Conservation (phyloP, 2,113 vertebrate species). For the Microtus oregoni region DNA sequence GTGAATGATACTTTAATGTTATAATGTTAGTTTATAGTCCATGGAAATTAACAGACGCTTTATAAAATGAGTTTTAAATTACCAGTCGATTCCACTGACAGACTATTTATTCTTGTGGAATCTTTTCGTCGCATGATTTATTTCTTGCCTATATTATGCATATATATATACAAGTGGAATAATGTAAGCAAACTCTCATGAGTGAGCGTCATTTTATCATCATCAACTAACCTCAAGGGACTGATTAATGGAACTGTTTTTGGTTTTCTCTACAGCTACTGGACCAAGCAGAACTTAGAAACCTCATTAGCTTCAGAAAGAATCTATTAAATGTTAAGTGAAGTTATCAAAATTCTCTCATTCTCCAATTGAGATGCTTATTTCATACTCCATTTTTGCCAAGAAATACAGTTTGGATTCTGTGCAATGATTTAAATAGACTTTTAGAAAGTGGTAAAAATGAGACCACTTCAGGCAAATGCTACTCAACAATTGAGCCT, state of each 20-base stretch:
- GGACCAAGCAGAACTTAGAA: conserved; percentile 51
- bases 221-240: conserved; percentile 46
- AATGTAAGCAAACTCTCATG: conserved; percentile 28
- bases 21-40: conserved; percentile 22
- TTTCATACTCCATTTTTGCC: conserved; percentile 50
- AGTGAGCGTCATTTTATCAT: conserved; percentile 55
- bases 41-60: background rate
- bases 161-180: conserved; percentile 28
- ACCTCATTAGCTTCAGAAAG: conserved; percentile 54
- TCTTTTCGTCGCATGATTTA: conserved; percentile 59
- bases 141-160: conserved; percentile 56
- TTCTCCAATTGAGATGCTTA: conserved; percentile 44
- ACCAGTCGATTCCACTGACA: conserved; percentile 2
- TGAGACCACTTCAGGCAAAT: conserved; percentile 25
- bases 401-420: conserved; percentile 65
- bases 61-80: conserved; percentile 46
- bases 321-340: conserved; percentile 55
- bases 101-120: conserved; percentile 52
- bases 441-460: conserved; percentile 33
- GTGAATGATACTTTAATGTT: conserved; percentile 28
- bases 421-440: conserved; percentile 39
- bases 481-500: background rate
- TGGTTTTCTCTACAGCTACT: background rate
- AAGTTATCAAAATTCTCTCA: conserved; percentile 60
- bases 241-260: background rate